Base-by-base conservation (phyloP, 2,113 vertebrate genomes). In the Labrus mixtus region DNA sequence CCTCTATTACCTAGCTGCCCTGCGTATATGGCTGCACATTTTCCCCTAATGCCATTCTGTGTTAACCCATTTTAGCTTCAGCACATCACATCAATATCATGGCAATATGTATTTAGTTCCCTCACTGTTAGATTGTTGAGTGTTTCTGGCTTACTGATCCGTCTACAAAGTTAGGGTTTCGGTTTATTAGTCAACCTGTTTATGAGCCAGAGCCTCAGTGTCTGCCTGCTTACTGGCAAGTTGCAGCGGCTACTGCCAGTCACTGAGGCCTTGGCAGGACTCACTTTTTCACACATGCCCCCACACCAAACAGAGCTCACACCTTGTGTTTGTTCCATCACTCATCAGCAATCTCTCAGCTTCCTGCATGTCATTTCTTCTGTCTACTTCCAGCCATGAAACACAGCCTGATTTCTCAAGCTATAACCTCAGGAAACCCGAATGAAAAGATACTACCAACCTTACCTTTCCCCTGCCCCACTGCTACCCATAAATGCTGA, bases 391-490 rank as follows among this genome's bases (percentile, higher is more conserved):
- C 82, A 84, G 75, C 82, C 50, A 33, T 89, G 76, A 89, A 85
- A 86, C 77, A 65, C 75, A 65, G 64, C 25, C 82, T 81, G 56
- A 81, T 84, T 82, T 74, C 82, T 75, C 54, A 50, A 56, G 62
- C 69, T 57, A 83, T 76, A 79, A 87, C 78, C 72, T 33, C 36
- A 53, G 53, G 45, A 82, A 85, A 73, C 83, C 71, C 64, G 90
- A 90, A 87, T 87, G 84, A 87, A 87, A 90, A 90, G 78, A 82
- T 88, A 91, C 83, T 60, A 77, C 83, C 78, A 78, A 83, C 90
- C 75, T 89, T 91, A 88, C 83, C 86, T 87, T 69, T 62, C 39
- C 23, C 20, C 79, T 74, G 77, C 80, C 79, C 68, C 80, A 79
- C 59, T 4, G 33, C 67, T 84, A 74, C 60, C 73, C 16, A 39